Base-by-base conservation (phyloP, 2,113 vertebrate genomes). In the Cynoglossus semilaevis region DNA sequence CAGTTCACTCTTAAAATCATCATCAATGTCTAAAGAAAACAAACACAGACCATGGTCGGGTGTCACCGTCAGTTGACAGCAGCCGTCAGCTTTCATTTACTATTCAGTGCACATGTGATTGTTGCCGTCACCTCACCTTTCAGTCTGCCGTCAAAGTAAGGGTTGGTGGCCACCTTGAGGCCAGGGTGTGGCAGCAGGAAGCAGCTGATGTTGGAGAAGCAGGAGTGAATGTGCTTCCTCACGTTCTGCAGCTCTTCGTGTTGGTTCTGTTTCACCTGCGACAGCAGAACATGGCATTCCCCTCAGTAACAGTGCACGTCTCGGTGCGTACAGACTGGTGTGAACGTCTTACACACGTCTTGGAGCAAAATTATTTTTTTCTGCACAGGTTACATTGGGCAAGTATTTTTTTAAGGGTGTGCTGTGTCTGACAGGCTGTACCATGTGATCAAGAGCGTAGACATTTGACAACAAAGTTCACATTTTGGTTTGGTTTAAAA, bases 181-280 rank as follows among this genome's bases (percentile, higher is more conserved):
- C 94, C 94, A 0, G 94, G 94, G 56, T 96, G 94, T 10, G 94
- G 94, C 54, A 95, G 82, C 19, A 96, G 91, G 71, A 96, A 96
- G 76, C 94, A 95, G 86, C 76, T 84, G 56, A 95, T 93, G 1
- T 73, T 92, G 40, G 90, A 92, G 84, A 96, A 96, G 76, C 94
- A 96, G 0, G 94, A 93, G 77, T 94, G 93, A 57, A 96, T 94
- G 86, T 96, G 94, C 67, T 93, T 95, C 54, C 94, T 91, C 9
- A 96, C 94, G 0, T 93, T 94, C 89, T 96, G 94, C 71, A 96
- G 82, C 84, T 96, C 94, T 68, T 96, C 93, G 0, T 96, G 94
- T 44, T 96, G 94, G 67, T 93, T 91, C 54, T 91, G 89, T 50
- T 93, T 95, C 41, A 96, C 92, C 94, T 96, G 77, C 5, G 15